Evolutionary conservation across 2,888 invertebrate genomes (phyloP).

Genomic region (Mesodorylaimus sp.): DNA sequence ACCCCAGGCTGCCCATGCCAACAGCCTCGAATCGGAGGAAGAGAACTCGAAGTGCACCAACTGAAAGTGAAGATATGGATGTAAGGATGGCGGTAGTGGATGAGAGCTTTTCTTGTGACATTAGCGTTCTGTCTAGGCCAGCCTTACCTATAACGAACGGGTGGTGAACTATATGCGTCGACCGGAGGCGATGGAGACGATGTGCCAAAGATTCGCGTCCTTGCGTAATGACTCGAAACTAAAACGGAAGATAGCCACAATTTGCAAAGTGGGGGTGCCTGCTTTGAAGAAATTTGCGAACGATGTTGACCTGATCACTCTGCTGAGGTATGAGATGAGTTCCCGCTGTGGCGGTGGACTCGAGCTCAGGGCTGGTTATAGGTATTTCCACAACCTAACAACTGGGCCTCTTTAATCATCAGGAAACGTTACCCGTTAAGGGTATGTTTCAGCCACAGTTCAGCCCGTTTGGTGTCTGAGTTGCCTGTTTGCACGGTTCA

Average conservation of each 20-base stretch:
- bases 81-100: background rate
- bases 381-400: too few species aligned
- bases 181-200: constrained; percentile 74
- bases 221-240: constrained; percentile 51
- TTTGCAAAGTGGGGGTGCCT: constrained; percentile 66
- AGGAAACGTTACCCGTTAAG: too few species aligned
- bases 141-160: constrained; percentile 68
- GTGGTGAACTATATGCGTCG: constrained; percentile 88
- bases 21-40: constrained; percentile 38
- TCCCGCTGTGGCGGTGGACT: too few species aligned
- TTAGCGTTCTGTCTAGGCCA: background rate
- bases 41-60: constrained; percentile 37
- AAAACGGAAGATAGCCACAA: constrained; percentile 63
- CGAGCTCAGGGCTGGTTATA: too few species aligned
- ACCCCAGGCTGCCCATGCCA: constrained; percentile 69
- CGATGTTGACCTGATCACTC: constrained; percentile 76
- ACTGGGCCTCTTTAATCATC: too few species aligned
- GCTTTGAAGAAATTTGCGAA: constrained; percentile 69
- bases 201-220: constrained; percentile 59
- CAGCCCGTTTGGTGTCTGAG: too few species aligned
- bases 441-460: too few species aligned
- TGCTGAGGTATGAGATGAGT: constrained; percentile 68
- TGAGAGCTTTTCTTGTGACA: background rate
- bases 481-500: too few species aligned
- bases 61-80: background rate